Evolutionary conservation across 1,140 invertebrate species (phyloP), one percentile per base, ranked within the genome.

Genomic region (Geopemphigus sp.): DNA sequence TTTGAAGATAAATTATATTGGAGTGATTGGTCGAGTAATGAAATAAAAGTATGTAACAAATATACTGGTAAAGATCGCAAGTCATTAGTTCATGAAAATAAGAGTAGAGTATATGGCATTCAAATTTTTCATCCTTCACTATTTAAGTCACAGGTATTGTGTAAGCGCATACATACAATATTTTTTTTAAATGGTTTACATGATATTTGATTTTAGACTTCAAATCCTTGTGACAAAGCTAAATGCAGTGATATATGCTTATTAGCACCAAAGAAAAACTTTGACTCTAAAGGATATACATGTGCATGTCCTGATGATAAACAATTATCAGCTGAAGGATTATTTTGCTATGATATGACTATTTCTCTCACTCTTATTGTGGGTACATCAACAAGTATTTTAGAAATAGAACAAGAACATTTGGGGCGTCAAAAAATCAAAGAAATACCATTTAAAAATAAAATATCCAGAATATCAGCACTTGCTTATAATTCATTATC

Each of bases 1-100:
- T 97, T 96, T 85, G 95, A 96, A 85, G 91, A 96, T 85, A 88
- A 86, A 15, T 83, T 98, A 1, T 97, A 92, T 84, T 97, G 95
- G 94, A 94, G 91, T 63, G 94, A 97, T 84, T 92, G 91, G 89
- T 85, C 85, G 0, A 88, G 89, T 0, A 88, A 89, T 82, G 89
- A 88, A 22, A 88, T 93, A 39, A 87, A 91, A 82, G 87, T 87
- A 0, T 91, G 90, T 29, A 87, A 93, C 82, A 94, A 93, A 84
- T 89, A 91, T 80, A 89, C 87, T 4, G 89, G 90, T 0, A 90
- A 90, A 83, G 85, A 90, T 81, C 88, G 88, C 82, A 85, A 86
- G 1, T 85, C 88, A 1, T 81, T 92, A 0, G 80, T 89, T 0
- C 86, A 84, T 53, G 83, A 86, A 39, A 83, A 84, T 4, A 85